Conservation (phyloP, 1,140 invertebrate genomes). For the Drosophila busckii region DNA sequence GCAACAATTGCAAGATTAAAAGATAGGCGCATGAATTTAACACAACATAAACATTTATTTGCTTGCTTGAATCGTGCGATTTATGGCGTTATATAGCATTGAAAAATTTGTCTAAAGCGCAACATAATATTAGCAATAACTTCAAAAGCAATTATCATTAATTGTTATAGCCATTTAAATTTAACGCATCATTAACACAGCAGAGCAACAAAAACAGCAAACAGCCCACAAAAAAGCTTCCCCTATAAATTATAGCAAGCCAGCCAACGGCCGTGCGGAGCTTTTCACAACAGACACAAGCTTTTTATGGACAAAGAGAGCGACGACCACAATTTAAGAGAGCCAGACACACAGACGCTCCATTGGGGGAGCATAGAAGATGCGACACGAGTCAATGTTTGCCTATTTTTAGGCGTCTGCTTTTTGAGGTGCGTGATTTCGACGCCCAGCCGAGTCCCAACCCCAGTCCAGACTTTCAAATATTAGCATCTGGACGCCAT, state of each 20-base stretch:
- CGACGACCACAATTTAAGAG: conserved; percentile 28
- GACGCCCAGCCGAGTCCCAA: not conserved
- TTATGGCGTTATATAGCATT: conserved; percentile 7
- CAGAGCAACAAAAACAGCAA: conserved; percentile 19
- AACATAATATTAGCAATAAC: conserved; percentile 64
- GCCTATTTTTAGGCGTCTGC: conserved; percentile 51
- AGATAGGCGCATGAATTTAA: not conserved
- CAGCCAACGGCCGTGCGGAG: conserved; percentile 26
- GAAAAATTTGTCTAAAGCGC: conserved; percentile 8
- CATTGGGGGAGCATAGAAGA: conserved; percentile 42
- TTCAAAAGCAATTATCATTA: conserved; percentile 69
- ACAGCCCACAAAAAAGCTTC: conserved; percentile 19
- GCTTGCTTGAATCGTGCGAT: too few relatives aligned
- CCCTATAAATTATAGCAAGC: conserved; percentile 21
- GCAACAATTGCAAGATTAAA: conserved; percentile 1
- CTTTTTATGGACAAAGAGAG: conserved; percentile 12
- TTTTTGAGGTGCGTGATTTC: conserved; percentile 21
- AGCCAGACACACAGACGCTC: conserved; percentile 6
- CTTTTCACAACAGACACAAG: conserved; percentile 36
- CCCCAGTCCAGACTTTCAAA: conserved; percentile 22
- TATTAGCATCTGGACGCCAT: conserved; percentile 46
- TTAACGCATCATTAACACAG: conserved; percentile 70
- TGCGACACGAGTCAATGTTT: too few relatives aligned
- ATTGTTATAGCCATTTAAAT: conserved; percentile 75
- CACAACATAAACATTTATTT: not conserved